Evolutionary conservation across 2,113 vertebrate species (phyloP), one percentile per base, ranked within the genome.

Genomic region (Peromyscus polionotus): DNA sequence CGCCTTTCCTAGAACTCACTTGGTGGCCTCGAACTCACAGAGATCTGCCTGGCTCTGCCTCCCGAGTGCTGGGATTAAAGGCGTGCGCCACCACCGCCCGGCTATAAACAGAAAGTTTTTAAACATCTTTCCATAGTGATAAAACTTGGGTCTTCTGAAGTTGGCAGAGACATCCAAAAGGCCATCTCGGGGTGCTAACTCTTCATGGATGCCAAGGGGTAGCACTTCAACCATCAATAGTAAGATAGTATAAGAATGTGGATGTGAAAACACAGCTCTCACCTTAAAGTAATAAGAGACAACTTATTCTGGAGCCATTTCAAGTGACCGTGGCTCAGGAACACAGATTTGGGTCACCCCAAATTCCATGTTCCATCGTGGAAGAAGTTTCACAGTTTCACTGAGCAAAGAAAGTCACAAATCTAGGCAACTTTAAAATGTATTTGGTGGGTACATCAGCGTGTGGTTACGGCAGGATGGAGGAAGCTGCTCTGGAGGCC

Each of bases 51-150:
- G n/a, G n/a, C n/a, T n/a, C n/a, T n/a, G n/a, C n/a, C n/a, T n/a
- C n/a, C n/a, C n/a, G n/a, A n/a, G n/a, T n/a, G n/a, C n/a, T n/a
- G n/a, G n/a, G n/a, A n/a, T n/a, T n/a, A n/a, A n/a, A n/a, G n/a
- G n/a, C n/a, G n/a, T n/a, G n/a, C n/a, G n/a, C n/a, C n/a, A n/a
- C n/a, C n/a, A n/a, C n/a, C n/a, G n/a, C n/a, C n/a, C n/a, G n/a
- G n/a, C n/a, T n/a, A 72, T 88, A 67, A 95, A 76, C 10, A 57
- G 80, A 77, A 94, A 89, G 68, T 79, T 89, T 76, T 80, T 79
- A 20, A 94, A 90, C 48, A 80, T 65, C 59, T 51, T 94, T 87
- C 42, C 20, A 57, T 77, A 67, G 83, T 68, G 86, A 93, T 61
- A 31, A 54, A 94, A 33, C 45, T 57, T 11, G 36, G 88, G 67